Evolutionary conservation across 1,140 invertebrate genomes (phyloP).

Genomic region (Gonatopus flavifemur): DNA sequence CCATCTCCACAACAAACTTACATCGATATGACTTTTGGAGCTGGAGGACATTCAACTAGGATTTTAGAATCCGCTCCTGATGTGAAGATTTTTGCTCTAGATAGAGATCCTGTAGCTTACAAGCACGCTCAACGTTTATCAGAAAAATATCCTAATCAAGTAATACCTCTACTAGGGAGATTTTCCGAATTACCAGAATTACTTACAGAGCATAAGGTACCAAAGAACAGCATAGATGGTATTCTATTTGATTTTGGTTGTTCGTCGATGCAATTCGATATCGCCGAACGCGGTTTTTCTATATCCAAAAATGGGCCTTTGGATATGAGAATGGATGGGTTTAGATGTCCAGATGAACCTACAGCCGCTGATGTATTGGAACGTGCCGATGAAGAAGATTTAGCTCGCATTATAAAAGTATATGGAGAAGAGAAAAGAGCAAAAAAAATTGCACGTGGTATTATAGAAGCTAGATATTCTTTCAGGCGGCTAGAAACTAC

Average conservation of each 20-base stretch:
- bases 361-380: slow-evolving; percentile 87
- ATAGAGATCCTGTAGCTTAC: slow-evolving; percentile 83
- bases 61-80: slow-evolving; percentile 62
- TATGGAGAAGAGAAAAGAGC: slow-evolving; percentile 92
- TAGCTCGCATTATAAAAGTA: slow-evolving; percentile 80
- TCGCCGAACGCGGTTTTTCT: slow-evolving; percentile 80
- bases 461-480: slow-evolving; percentile 84
- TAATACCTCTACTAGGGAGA: slow-evolving; percentile 78
- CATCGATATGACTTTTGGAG: slow-evolving; percentile 93
- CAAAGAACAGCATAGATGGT: slow-evolving; percentile 74
- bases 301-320: slow-evolving; percentile 81
- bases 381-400: slow-evolving; percentile 73
- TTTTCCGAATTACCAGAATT: slow-evolving; percentile 84
- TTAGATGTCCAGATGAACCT: slow-evolving; percentile 67
- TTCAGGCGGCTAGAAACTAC: slow-evolving; percentile 83
- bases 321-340: slow-evolving; percentile 95
- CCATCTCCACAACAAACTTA: slow-evolving; percentile 64
- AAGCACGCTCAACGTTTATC: slow-evolving; percentile 67
- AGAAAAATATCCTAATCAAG: slow-evolving; percentile 66
- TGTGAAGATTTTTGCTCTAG: slow-evolving; percentile 75
- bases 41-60: slow-evolving; percentile 80
- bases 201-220: slow-evolving; percentile 63
- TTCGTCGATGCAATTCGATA: slow-evolving; percentile 94
- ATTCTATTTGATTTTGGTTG: slow-evolving; percentile 94
- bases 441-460: slow-evolving; percentile 82